Base-by-base conservation (phyloP, 2,888 invertebrate species). In the Lymantria monacha region DNA sequence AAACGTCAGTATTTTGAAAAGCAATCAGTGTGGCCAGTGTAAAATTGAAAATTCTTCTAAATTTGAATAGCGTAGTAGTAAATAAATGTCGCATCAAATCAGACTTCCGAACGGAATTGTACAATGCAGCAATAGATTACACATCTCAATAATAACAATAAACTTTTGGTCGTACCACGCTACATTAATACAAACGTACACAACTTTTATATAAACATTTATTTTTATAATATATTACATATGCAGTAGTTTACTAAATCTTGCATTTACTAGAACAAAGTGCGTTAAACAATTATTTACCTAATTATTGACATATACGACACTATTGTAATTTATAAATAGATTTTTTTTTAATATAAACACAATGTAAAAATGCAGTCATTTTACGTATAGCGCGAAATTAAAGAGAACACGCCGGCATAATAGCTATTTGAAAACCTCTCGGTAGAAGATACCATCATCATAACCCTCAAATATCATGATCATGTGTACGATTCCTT, bases 201-300 rank as follows among this genome's bases (percentile, higher is more conserved):
- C 79, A 81, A 79, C 74, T 81, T 68, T 77, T 66, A 76, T 77
- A 79, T 80, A 81, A 83, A 85, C 79, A 81, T 83, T 82, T 74
- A 79, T 66, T 64, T 61, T 55, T 58, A 66, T 58, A 48, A 60
- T 65, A 69, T 30, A 69, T 69, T 73, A 80, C 69, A 70, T 82
- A 81, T 65, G 57, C 72, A 69, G 66, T 61, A 73, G 55, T 74
- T 81, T 51, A 44, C 59, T 62, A 68, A n/a, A 59, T 48, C 49
- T 67, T 65, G 71, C 75, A 70, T 76, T 76, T 67, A 71, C 74
- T 81, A 81, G 68, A 70, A 70, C 65, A 59, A 76, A 71, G 78
- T 75, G 85, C 85, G 80, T 49, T 77, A 74, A 79, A 84, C 74
- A 77, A 74, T 70, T 61, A n/a, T 11, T 38, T 41, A 41, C 15